Evolutionary conservation across 2,888 invertebrate species (phyloP), one percentile per base, ranked within the genome.

Genomic region (Cynaeus angustus): DNA sequence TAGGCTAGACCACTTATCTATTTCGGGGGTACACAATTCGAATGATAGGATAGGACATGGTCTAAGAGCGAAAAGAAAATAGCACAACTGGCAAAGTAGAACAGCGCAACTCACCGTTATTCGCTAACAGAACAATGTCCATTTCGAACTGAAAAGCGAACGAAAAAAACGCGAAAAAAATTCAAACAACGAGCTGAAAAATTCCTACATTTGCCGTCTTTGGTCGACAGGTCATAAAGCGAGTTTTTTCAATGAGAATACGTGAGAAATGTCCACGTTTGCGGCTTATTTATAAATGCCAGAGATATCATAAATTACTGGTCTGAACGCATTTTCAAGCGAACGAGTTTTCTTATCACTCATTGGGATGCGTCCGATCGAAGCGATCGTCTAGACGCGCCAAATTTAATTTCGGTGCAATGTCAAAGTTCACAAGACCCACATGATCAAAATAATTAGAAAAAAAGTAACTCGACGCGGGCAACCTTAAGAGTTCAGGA

Each of bases 121-220:
- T 16, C 38, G 30, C 76, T 80, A 80, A 79, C 79, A 78, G 79
- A 80, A 80, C 78, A 80, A 80, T 78, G 73, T 78, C 78, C 78
- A 77, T 77, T 76, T 75, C 10, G 3, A 55, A 38, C 55, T 38
- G 38, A 55, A 55, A 37, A 30, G 28, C 28, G 12, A 53, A 52
- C n/a, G n/a, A 75, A 70, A 55, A 55, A 55, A 55, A 55, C n/a
- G 12, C 13, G 26, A 38, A 33, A 58, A 61, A 61, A 48, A 30
- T 48, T 6, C 30, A 13, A 61, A 16, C 26, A 45, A 58, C 58
- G 41, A 53, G 13, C 43, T 43, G 58, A 58, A 58, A 58, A 58
- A 58, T 58, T 41, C 43, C 58, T n/a, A 48, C 61, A 46, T n/a
- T 48, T 28, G 61, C 61, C 48, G 10, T 48, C 28, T 64, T 64